Evolutionary conservation across 2,888 invertebrate species (phyloP).

Genomic region (Tachina fera): DNA sequence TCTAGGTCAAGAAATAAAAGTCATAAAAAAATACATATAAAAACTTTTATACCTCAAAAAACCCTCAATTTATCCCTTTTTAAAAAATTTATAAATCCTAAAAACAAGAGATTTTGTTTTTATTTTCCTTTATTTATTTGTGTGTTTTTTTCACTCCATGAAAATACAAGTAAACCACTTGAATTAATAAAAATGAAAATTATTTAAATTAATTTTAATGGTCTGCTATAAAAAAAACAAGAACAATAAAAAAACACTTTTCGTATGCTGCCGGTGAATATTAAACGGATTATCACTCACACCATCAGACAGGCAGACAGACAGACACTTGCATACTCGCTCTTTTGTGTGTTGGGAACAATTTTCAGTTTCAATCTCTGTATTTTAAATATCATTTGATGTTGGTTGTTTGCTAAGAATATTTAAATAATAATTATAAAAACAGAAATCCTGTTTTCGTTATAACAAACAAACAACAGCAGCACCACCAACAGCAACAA

Average conservation of each 20-base stretch:
- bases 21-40: not conserved
- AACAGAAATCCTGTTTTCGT: slow-evolving; percentile 77
- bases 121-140: not conserved
- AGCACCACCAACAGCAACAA: slow-evolving; percentile 30
- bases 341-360: not conserved
- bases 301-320: not conserved
- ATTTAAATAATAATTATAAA: slow-evolving; percentile 62
- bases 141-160: not conserved
- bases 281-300: slow-evolving; percentile 46
- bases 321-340: slow-evolving; percentile 8
- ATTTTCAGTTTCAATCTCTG: slow-evolving; percentile 28
- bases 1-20: slow-evolving; percentile 41
- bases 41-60: not conserved
- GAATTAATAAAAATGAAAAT: slow-evolving; percentile 48
- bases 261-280: slow-evolving; percentile 60
- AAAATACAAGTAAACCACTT: slow-evolving; percentile 38
- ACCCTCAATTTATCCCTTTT: not conserved
- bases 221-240: slow-evolving; percentile 29
- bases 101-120: not conserved
- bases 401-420: slow-evolving; percentile 37
- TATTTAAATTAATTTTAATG: slow-evolving; percentile 60
- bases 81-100: slow-evolving; percentile 50
- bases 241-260: slow-evolving; percentile 26
- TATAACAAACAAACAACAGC: slow-evolving; percentile 21
- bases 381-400: slow-evolving; percentile 6